Percentiles rank a stretch among this genome's conserved stretches.
These are phyloP conservation scores for Polypedilum vanderplanki DNA, from an alignment of 1,140 invertebrate genomes.

Conservation along the genomic window DNA sequence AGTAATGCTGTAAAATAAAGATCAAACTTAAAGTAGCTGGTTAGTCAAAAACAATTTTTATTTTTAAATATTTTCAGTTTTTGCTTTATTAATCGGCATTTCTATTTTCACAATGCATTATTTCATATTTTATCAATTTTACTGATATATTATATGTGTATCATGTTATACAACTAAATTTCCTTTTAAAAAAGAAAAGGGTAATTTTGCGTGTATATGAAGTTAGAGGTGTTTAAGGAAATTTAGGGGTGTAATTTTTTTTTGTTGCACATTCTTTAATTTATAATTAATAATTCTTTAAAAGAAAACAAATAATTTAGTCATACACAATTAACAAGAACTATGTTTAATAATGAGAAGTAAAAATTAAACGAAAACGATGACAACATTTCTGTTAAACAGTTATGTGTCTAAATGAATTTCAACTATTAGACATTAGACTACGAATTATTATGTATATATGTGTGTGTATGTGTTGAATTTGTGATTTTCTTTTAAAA, in stretches of 20 bases:
- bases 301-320: constrained; percentile 8
- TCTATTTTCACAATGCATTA: constrained; percentile 10
- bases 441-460: no score
- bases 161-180: constrained; percentile 3
- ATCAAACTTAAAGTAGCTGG: no score
- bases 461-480: no score
- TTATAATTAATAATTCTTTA: no score
- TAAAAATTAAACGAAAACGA: constrained; percentile 3
- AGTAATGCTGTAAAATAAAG: no score
- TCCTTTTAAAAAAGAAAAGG: not conserved
- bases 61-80: no score
- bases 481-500: no score
- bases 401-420: not conserved
- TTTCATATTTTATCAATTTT: not conserved
- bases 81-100: not conserved
- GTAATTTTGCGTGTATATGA: not conserved
- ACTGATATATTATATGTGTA: not conserved
- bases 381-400: not conserved
- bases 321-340: constrained; percentile 19
- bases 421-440: no score
- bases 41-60: no score
- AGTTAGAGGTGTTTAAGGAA: not conserved
- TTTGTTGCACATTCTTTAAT: no score
- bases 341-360: constrained; percentile 9
- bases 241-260: not conserved